Conservation (phyloP, 2,113 vertebrate genomes). For the Gymnorhina tibicen region DNA sequence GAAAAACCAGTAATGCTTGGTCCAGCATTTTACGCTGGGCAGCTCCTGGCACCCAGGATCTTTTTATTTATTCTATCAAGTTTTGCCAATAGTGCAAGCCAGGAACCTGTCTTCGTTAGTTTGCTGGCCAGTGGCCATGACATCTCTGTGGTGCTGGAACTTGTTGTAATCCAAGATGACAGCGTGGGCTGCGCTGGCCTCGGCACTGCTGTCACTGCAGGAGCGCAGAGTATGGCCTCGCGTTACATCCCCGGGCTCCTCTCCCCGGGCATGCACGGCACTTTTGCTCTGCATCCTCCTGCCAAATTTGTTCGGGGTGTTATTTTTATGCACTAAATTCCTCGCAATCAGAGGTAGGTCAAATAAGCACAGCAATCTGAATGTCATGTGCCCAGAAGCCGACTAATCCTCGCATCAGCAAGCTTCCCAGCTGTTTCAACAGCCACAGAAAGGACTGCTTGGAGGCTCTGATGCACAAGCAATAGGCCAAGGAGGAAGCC, state of each 20-base stretch:
- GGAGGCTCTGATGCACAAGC: neutral
- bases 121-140: neutral
- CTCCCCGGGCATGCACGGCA: neutral
- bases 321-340: slow-evolving; percentile 50
- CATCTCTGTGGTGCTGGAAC: neutral
- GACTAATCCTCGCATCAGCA: slow-evolving; percentile 35
- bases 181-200: neutral
- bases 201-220: neutral
- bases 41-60: neutral
- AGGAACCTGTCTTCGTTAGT: slow-evolving; percentile 34
- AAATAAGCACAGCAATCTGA: slow-evolving; percentile 51
- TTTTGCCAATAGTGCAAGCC: slow-evolving; percentile 36
- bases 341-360: slow-evolving; percentile 43
- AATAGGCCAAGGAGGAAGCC: neutral
- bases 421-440: slow-evolving; percentile 25
- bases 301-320: slow-evolving; percentile 16
- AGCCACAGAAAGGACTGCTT: neutral
- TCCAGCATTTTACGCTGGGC: neutral
- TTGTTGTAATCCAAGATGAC: neutral
- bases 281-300: neutral
- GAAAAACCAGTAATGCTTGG: neutral
- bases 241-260: neutral
- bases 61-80: slow-evolving; percentile 7
- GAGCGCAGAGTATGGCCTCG: neutral
- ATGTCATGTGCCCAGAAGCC: slow-evolving; percentile 39